Evolutionary conservation across 2,797 vertebrate genomes (phyloP).

Genomic region (Poeciliopsis paucimaculata): DNA sequence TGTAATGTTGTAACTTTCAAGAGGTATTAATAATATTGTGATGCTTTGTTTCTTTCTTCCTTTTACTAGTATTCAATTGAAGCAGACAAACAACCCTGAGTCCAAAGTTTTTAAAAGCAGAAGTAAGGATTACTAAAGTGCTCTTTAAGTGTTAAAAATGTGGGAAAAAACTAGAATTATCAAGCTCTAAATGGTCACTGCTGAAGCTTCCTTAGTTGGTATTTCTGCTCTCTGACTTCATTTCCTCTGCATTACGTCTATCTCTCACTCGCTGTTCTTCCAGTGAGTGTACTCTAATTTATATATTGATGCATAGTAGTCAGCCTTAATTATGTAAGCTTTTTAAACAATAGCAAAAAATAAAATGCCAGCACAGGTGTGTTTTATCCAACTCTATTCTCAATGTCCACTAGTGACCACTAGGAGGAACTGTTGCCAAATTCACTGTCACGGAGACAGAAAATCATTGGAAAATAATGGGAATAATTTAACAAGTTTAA

Average conservation of each 20-base stretch:
- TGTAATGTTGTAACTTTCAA: neutral
- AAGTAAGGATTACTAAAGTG: neutral
- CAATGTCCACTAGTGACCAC: neutral
- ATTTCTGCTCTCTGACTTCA: neutral
- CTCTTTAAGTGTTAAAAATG: neutral
- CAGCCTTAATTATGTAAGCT: neutral
- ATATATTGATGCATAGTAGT: neutral
- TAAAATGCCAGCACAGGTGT: neutral
- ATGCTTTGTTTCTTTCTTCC: neutral
- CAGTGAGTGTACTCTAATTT: neutral
- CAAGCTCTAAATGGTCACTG: neutral
- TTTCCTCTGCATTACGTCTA: neutral
- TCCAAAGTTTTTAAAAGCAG: neutral
- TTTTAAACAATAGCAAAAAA: neutral
- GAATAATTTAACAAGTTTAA: neutral
- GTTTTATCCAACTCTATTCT: neutral
- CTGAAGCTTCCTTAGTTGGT: neutral
- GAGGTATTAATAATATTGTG: neutral
- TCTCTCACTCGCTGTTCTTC: neutral
- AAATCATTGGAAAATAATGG: neutral
- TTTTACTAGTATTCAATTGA: neutral
- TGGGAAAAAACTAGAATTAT: neutral
- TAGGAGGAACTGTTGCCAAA: neutral
- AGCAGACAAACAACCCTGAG: no score
- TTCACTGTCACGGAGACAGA: neutral